phyloP scores from a whole-genome alignment of 1,140 invertebrate species.

The Heliconius nattereri region DNA sequence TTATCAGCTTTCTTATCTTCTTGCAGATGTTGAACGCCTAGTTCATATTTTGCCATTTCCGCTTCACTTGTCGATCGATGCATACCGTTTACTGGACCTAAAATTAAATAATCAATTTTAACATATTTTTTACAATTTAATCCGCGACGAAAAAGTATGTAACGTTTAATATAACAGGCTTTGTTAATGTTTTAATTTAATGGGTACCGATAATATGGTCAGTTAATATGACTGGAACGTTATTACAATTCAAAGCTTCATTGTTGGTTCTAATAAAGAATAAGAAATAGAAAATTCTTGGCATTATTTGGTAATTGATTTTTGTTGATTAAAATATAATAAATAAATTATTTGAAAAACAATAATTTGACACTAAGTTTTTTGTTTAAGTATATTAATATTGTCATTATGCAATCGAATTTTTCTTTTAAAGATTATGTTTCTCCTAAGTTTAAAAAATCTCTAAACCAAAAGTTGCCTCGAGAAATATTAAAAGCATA shows the following conservation, averaged over 20 bases:
- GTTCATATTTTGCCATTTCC: slow-evolving; percentile 85
- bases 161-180: background rate
- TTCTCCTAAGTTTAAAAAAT: background rate
- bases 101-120: background rate
- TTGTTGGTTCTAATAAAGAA: slow-evolving; percentile 1
- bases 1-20: slow-evolving; percentile 89
- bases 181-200: background rate
- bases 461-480: background rate
- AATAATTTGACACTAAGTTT: background rate
- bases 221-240: background rate
- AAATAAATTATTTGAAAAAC: background rate
- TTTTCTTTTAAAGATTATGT: too few relatives aligned
- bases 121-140: background rate
- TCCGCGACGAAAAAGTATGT: background rate
- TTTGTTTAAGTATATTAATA: background rate
- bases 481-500: background rate
- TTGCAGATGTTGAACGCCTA: slow-evolving; percentile 78
- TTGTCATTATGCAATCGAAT: too few relatives aligned
- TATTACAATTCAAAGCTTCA: background rate
- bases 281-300: background rate
- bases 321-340: background rate
- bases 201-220: background rate
- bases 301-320: background rate
- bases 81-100: slow-evolving; percentile 81
- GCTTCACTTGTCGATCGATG: slow-evolving; percentile 88